Base-by-base conservation (phyloP, 2,797 vertebrate genomes). In the Megaceryle alcyon region DNA sequence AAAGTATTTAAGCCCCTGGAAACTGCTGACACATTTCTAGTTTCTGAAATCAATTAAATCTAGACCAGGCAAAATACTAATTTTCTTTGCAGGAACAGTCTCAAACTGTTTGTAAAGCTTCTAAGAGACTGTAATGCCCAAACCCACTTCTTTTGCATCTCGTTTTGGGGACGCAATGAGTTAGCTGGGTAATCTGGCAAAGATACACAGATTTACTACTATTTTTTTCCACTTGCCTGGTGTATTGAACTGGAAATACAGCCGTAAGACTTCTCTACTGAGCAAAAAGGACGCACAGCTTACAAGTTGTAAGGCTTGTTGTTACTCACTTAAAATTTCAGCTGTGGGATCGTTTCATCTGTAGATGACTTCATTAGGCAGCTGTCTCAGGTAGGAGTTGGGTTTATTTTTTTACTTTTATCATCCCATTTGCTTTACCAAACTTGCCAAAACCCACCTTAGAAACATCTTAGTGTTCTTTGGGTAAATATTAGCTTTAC, bases 91-190 rank as follows among this genome's bases (percentile, higher is more conserved):
- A 68, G 39, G 7, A 71, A 9, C 35, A 23, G 26, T 66, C 14
- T 3, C 22, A 64, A 22, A 20, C 44, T 37, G 54, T 31, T 31
- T 70, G 66, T 33, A 23, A 31, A 49, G 14, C 20, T 69, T 39
- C 1, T 31, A 43, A 49, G 23, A 72, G 75, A 20, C 25, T 0
- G 0, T 33, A 19, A 22, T 37, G 48, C 18, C 22, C 23, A 12
- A 57, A 20, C 23, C 3, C 14, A 6, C 10, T 33, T 29, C 53
- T 60, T 23, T 35, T 23, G 29, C 41, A 25, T 2, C 46, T 83
- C 4, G 0, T 81, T 81, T 61, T 64, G 60, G 35, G 69, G 75
- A 31, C 75, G n/a, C 16, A 23, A 5, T 48, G 57, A 75, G 29
- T 53, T 90, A 76, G 12, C 31, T 56, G 70, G 35, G 14, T 72